Conservation (phyloP, 2,797 vertebrate species). For the Bryconaethiops microstoma region DNA sequence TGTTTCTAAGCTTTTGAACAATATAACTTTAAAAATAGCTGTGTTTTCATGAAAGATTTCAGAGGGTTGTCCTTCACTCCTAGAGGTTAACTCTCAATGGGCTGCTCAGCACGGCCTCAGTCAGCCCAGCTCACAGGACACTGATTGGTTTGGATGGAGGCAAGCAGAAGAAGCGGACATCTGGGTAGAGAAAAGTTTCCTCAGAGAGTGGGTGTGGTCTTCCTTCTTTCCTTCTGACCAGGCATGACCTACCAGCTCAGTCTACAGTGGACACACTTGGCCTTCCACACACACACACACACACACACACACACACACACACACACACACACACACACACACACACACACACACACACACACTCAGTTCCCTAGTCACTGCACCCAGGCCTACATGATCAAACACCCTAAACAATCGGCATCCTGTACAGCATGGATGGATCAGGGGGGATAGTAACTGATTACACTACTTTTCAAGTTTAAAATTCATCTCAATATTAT, state of each 20-base stretch:
- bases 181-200: slow-evolving; percentile 37
- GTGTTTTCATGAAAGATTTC: slow-evolving; percentile 5
- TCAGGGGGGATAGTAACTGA: too few species aligned
- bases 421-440: too few species aligned
- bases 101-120: slow-evolving; percentile 54
- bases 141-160: slow-evolving; percentile 49
- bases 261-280: slow-evolving; percentile 36
- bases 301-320: too few species aligned
- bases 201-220: slow-evolving; percentile 18
- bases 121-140: slow-evolving; percentile 37
- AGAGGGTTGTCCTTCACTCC: slow-evolving; percentile 55
- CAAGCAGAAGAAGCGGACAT: slow-evolving; percentile 42
- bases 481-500: too few species aligned
- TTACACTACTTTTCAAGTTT: too few species aligned
- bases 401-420: background rate
- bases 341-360: too few species aligned
- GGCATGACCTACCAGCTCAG: slow-evolving; percentile 42
- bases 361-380: background rate
- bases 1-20: too few species aligned
- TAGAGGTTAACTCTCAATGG: slow-evolving; percentile 61
- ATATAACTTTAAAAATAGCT: too few species aligned
- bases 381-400: slow-evolving; percentile 20
- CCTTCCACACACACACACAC: background rate
- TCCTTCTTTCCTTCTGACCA: slow-evolving; percentile 46
- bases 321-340: too few species aligned